A percentile compares a stretch with the other conserved stretches of the same genome.
Evolutionary conservation across 2,113 vertebrate genomes (phyloP).

Genomic region (Butorides virescens): DNA sequence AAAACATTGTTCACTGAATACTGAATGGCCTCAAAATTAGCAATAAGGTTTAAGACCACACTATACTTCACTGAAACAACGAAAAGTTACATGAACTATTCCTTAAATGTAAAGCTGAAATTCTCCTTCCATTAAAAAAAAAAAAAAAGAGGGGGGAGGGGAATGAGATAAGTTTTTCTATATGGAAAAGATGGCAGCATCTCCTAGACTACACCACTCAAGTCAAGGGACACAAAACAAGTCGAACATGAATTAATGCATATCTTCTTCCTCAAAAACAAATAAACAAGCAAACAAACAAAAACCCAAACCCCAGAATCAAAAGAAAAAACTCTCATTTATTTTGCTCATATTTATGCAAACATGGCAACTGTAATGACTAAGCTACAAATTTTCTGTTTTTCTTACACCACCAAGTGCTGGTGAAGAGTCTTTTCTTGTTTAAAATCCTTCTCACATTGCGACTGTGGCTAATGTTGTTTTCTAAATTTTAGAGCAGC

Average conservation of each 20-base stretch:
- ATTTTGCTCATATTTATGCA: not conserved
- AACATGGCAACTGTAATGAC: not conserved
- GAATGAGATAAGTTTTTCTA: not conserved
- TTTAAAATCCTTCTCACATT: not conserved
- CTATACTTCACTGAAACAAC: not conserved
- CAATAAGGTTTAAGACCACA: not conserved
- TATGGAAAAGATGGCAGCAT: not conserved
- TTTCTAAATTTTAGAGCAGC: not conserved
- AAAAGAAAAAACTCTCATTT: not conserved
- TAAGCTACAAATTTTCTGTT: not conserved
- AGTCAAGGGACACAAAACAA: not conserved
- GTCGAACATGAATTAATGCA: not conserved
- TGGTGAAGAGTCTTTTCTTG: not conserved
- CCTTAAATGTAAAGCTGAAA: not conserved
- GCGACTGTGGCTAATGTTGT: not conserved
- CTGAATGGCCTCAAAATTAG: not conserved
- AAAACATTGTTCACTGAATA: not conserved
- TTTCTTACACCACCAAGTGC: not conserved
- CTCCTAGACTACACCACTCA: not conserved
- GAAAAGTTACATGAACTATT: not conserved
- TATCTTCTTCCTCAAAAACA: not conserved
- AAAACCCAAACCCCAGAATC: not conserved
- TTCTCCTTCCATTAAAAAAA: not conserved
- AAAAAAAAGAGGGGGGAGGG: rapidly evolving
- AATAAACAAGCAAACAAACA: not conserved